Evolutionary conservation across 2,797 vertebrate species (phyloP).

Genomic region (Myotis findleyi): DNA sequence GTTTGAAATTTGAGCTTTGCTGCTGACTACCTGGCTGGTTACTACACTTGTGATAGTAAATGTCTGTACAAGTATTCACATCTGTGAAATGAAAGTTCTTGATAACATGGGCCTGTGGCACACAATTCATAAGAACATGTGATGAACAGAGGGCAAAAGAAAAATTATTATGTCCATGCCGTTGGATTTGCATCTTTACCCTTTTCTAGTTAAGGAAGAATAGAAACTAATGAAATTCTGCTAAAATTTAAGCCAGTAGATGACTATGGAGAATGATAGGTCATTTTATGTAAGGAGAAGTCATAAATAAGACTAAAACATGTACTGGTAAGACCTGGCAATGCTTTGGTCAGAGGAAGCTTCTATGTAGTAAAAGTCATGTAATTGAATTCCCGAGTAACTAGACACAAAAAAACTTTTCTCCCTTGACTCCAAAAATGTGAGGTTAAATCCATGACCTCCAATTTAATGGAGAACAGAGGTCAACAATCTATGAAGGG

Average conservation of each 20-base stretch:
- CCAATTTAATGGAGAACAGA: not conserved
- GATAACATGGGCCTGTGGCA: not conserved
- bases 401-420: constrained; percentile 16
- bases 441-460: not conserved
- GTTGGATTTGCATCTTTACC: not conserved
- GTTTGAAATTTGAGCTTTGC: not conserved
- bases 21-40: not conserved
- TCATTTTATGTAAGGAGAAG: not conserved
- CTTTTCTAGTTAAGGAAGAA: constrained; percentile 32
- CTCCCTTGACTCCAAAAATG: not conserved
- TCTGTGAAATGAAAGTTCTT: not conserved
- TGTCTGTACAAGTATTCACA: not conserved
- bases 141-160: not conserved
- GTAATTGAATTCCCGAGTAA: not conserved
- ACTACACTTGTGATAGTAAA: not conserved
- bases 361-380: not conserved
- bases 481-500: not conserved
- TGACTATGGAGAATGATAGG: not conserved
- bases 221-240: not conserved
- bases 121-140: not conserved
- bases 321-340: not conserved
- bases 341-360: not conserved
- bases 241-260: not conserved
- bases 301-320: not conserved
- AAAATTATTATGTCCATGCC: not conserved